phyloP scores from a whole-genome alignment of 2,797 vertebrate genomes.

The Myripristis jacobus region DNA sequence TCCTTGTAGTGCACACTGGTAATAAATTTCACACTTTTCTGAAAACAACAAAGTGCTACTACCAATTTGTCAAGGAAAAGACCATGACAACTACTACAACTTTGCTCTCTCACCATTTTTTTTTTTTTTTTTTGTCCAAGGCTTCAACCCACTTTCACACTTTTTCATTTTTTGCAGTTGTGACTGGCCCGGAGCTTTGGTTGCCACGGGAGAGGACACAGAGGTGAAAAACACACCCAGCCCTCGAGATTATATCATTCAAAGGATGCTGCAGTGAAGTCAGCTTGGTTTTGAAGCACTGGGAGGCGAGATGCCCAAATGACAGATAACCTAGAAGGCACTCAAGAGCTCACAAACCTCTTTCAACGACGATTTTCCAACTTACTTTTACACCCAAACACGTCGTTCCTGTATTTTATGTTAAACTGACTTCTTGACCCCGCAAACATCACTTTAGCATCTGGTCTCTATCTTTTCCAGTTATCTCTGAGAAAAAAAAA shows the following conservation, averaged over 20 bases:
- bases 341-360: too few relatives aligned
- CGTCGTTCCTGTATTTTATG: too few relatives aligned
- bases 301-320: neutral
- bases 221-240: conserved; percentile 27
- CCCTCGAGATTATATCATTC: neutral
- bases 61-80: conserved; percentile 14
- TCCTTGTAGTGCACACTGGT: too few relatives aligned
- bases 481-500: too few relatives aligned
- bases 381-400: too few relatives aligned
- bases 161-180: neutral
- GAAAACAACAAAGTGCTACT: conserved; percentile 2
- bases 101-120: conserved; percentile 6
- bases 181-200: conserved; percentile 19
- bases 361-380: too few relatives aligned
- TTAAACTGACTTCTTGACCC: too few relatives aligned
- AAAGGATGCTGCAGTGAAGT: neutral
- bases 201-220: neutral
- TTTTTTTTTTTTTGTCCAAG: neutral
- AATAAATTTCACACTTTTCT: neutral
- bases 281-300: conserved; percentile 7
- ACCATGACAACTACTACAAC: neutral
- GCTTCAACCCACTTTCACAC: neutral
- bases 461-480: too few relatives aligned
- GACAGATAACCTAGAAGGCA: neutral
- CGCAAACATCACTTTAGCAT: too few relatives aligned